Evolutionary conservation across 2,113 vertebrate species (phyloP).

Genomic region (Malurus elegans): DNA sequence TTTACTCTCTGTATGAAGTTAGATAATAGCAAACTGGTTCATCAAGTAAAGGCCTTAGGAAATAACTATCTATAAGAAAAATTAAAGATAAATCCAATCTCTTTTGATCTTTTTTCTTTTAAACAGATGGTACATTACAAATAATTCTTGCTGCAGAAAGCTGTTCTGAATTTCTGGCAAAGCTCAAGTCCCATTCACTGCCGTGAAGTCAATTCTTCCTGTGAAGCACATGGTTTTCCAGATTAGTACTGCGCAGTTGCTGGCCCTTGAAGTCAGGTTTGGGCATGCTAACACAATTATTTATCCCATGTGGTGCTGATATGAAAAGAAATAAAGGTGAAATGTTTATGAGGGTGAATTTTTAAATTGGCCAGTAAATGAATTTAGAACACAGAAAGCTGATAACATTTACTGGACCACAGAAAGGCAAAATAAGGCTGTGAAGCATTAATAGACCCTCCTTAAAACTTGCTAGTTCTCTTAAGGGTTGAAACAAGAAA

Average conservation of each 20-base stretch:
- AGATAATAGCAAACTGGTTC: background rate
- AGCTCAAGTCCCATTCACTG: background rate
- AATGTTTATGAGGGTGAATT: background rate
- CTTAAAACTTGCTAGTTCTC: background rate
- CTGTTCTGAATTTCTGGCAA: background rate
- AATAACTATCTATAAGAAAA: background rate
- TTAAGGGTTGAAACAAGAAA: background rate
- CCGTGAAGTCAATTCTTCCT: background rate
- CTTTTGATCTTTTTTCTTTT: background rate
- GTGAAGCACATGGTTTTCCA: background rate
- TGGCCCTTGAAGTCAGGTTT: background rate
- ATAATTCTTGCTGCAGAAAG: background rate
- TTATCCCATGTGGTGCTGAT: background rate
- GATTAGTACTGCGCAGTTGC: background rate
- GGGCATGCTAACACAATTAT: background rate
- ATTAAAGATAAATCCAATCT: background rate
- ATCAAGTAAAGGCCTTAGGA: background rate
- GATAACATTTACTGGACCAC: slow-evolving; percentile 4
- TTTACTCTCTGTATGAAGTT: background rate
- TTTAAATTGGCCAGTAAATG: background rate
- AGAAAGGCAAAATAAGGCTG: background rate
- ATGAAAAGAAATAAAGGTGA: slow-evolving; percentile 2
- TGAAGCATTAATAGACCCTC: background rate
- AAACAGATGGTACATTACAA: background rate
- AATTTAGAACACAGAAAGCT: background rate